A percentile compares a stretch with the other conserved stretches of the same genome.
Conservation (phyloP, 2,888 invertebrate species). For the Keiferia lycopersicella region DNA sequence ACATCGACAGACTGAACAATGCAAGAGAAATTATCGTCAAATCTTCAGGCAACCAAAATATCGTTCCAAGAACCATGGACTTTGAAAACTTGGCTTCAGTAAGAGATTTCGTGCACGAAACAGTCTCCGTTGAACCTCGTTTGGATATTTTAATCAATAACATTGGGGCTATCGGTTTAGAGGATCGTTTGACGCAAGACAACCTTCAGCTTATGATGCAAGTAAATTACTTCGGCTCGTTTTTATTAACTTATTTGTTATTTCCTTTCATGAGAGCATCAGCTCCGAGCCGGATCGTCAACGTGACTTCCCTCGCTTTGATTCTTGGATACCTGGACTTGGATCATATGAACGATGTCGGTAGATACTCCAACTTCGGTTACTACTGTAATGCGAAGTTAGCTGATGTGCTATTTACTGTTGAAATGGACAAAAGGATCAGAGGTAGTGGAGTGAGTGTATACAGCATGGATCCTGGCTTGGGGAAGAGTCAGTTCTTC, state of each 20-base stretch:
- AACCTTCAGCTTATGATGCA: slow-evolving; percentile 84
- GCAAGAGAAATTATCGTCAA: slow-evolving; percentile 48
- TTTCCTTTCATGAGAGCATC: slow-evolving; percentile 56
- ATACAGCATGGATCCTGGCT: slow-evolving; percentile 91
- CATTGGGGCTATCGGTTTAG: slow-evolving; percentile 73
- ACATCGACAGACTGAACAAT: slow-evolving; percentile 50
- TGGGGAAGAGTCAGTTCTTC: slow-evolving; percentile 51
- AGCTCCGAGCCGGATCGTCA: slow-evolving; percentile 61
- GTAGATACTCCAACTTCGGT: slow-evolving; percentile 80
- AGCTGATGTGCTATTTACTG: slow-evolving; percentile 56
- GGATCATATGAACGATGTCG: slow-evolving; percentile 86
- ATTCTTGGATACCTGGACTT: slow-evolving; percentile 86
- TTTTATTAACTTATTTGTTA: slow-evolving; percentile 59
- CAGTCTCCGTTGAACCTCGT: slow-evolving; percentile 67
- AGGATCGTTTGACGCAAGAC: slow-evolving; percentile 78
- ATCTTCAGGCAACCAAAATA: slow-evolving; percentile 46
- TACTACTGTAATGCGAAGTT: slow-evolving; percentile 77
- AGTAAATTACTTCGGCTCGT: slow-evolving; percentile 69
- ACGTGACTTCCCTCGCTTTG: slow-evolving; percentile 79
- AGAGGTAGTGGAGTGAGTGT: slow-evolving; percentile 83
- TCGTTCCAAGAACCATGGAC: slow-evolving; percentile 66
- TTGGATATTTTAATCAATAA: slow-evolving; percentile 72
- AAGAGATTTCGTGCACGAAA: slow-evolving; percentile 80
- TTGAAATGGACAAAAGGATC: slow-evolving; percentile 75
- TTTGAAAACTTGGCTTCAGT: slow-evolving; percentile 76